phyloP scores from a whole-genome alignment of 2,888 invertebrate genomes.

The Iselma pallidipennis region DNA sequence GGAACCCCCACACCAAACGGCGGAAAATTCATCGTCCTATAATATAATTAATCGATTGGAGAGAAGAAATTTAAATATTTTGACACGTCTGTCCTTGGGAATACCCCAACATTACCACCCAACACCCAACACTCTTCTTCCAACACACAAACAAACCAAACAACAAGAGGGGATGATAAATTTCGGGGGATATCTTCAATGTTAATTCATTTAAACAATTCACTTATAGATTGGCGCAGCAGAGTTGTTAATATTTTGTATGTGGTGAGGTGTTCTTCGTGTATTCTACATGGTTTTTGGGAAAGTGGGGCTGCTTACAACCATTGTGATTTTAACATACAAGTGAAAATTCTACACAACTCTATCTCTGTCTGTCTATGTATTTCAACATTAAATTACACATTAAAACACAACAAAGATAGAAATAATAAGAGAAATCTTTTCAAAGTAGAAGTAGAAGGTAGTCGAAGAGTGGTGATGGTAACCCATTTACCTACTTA shows the following conservation, averaged over 20 bases:
- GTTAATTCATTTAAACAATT: conserved; percentile 26
- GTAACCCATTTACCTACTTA: conserved; percentile 56
- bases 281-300: too few relatives aligned
- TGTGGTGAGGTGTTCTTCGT: too few relatives aligned
- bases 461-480: conserved; percentile 35
- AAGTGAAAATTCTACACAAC: conserved; percentile 28
- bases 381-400: conserved; percentile 32
- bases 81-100: conserved; percentile 51
- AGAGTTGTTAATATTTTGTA: conserved; percentile 33
- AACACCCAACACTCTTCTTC: neutral
- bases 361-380: neutral
- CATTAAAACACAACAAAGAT: conserved; percentile 27
- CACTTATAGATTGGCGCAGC: conserved; percentile 26
- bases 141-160: neutral
- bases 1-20: conserved; percentile 69
- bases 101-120: conserved; percentile 43
- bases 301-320: conserved; percentile 26
- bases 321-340: neutral
- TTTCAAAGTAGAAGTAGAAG: neutral
- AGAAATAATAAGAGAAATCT: conserved; percentile 45
- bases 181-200: conserved; percentile 25
- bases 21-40: conserved; percentile 72
- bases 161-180: conserved; percentile 49
- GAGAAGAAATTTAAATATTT: conserved; percentile 31
- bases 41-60: conserved; percentile 18